Base-by-base conservation (phyloP, 2,888 invertebrate genomes). In the Acanthosepion lycidas region DNA sequence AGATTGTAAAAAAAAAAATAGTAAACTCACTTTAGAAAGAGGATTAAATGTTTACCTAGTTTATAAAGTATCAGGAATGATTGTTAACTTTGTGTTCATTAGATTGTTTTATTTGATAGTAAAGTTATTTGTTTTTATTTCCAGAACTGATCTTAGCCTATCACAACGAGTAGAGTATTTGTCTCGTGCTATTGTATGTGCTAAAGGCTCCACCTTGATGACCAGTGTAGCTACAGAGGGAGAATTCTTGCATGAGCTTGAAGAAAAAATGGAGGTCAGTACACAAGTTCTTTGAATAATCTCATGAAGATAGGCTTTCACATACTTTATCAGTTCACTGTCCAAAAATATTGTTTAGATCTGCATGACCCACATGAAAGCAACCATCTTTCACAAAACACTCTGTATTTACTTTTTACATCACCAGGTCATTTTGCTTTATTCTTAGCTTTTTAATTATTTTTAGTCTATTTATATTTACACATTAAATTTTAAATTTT, bases 151-250 rank as follows among this genome's bases (percentile, higher is more conserved):
- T 94, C 98, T 99, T 95, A 98, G 98, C 2, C 98, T 99, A 92
- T 98, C 98, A 51, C 98, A 99, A 97, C 98, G 99, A 95, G 98
- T 99, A 96, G 98, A 99, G 96, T 99, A 99, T 98, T 98, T 99
- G 96, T 99, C 99, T 0, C 98, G 99, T 96, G 99, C 99, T 91
- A 98, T 99, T 95, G 98, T 99, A 98, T 99, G 99, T 97, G 98
- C 99, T 98, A 98, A 99, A 96, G 99, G 99, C 96, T 97, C 97
- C 12, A 97, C 97, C 12, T 97, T 97, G 94, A 95, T 96, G 94
- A 96, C 97, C 33, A 97, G 97, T 3, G 98, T 98, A 95, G 98
- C 98, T 23, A 98, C 98, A 93, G 97, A 97, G 96, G 99, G 98
- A 1, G 98, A 99, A 95, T 98, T 99, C 96, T 98, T 99, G 95